phyloP scores from a whole-genome alignment of 92 coral and sea anemone species.

The Zoanthus solanderi region DNA sequence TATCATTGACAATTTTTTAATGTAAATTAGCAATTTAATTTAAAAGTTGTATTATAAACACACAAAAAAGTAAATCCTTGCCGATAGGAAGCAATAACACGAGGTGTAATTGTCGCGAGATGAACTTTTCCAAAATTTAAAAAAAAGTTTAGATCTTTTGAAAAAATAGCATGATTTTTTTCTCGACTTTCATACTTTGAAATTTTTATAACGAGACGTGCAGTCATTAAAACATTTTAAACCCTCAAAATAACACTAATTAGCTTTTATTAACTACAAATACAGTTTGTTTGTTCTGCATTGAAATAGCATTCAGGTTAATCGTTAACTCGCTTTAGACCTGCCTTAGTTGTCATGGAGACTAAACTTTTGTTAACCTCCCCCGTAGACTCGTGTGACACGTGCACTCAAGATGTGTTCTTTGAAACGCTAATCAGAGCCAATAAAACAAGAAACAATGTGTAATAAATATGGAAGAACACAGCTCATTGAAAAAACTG shows the following conservation, averaged over 20 bases:
- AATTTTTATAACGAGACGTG: background rate
- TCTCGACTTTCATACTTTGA: background rate
- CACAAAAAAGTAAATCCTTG: too few relatives aligned
- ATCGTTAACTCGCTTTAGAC: slow-evolving; percentile 17
- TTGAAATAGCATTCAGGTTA: slow-evolving; percentile 32
- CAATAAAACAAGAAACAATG: slow-evolving; percentile 15
- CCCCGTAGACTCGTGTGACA: slow-evolving; percentile 22
- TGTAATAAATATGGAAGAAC: slow-evolving; percentile 11
- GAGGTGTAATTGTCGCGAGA: too few relatives aligned
- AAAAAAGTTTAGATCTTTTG: background rate
- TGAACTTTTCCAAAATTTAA: too few relatives aligned
- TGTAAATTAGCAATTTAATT: background rate
- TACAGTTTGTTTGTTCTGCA: slow-evolving; percentile 24
- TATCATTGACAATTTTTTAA: background rate
- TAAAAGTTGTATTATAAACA: too few relatives aligned
- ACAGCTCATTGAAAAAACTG: background rate
- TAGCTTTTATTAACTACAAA: slow-evolving; percentile 31
- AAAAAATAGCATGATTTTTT: background rate
- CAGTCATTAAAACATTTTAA: background rate
- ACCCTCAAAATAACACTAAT: slow-evolving; percentile 30
- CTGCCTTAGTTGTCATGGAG: slow-evolving; percentile 15
- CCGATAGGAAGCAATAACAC: too few relatives aligned
- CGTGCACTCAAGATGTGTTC: slow-evolving; percentile 10
- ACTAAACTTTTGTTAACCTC: slow-evolving; percentile 36
- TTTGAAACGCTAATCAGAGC: slow-evolving; percentile 13